Evolutionary conservation across 2,888 invertebrate genomes (phyloP), one percentile per base, ranked within the genome.

Genomic region (Caenorhabditis plicata): DNA sequence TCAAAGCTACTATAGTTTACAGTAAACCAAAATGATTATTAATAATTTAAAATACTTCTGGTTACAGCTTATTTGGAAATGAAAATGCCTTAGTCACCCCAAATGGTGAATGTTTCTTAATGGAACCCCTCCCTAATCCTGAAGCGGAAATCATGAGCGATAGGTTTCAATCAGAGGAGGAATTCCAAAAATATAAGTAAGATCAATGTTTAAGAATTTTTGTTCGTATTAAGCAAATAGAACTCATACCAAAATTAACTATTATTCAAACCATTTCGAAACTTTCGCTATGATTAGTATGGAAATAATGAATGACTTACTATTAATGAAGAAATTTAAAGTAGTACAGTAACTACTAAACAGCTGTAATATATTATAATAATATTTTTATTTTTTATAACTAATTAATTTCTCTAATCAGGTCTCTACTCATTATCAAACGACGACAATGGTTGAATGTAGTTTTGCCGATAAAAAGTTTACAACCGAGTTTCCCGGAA

Each of bases 1-100:
- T 46, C 60, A 60, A 8, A 40, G 43, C 8, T 60, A 45, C 41
- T 60, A 60, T 17, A 53, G 53, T 42, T 45, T 49, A 26, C 17
- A 45, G 55, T 27, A 27, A 27, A 27, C 29, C 29, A 27, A 27
- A 27, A 27, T 27, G 7, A 27, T 27, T 7, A 13, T 27, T 7
- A 27, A 27, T 8, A 27, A 9, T 27, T 27, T 13, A 27, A 13
- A 27, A 27, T 8, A 27, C 11, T 36, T 36, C 5, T 26, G 20
- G 9, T 51, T 57, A 11, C 47, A 57, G 57, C 47, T 20, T 57
- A 13, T 57, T 57, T 43, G 46, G 42, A 1, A 22, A 25, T 3
- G 47, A 57, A 19, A 29, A 26, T 9, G 13, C 43, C 3, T 9
- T 57, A 27, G 57, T 57, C 4, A 57, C 57, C 23, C 51, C 61